Percentiles rank a stretch among this genome's conserved stretches.
Conservation (phyloP, 2,113 vertebrate genomes). For the Bungarus multicinctus region DNA sequence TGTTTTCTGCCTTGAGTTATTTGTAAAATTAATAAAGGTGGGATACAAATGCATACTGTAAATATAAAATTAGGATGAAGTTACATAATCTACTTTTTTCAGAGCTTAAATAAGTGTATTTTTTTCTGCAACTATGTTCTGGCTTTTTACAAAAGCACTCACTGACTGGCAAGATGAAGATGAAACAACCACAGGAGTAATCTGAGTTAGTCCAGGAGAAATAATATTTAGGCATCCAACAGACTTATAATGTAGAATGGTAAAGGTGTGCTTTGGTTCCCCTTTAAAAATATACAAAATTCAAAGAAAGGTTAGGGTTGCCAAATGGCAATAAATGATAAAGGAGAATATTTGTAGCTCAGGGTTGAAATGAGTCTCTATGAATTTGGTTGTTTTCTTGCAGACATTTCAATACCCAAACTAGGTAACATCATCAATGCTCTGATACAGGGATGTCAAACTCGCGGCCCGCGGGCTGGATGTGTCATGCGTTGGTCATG, state of each 20-base stretch:
- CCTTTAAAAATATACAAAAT: neutral
- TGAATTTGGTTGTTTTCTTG: no score
- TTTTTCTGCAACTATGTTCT: neutral
- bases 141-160: no score
- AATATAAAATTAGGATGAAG: neutral
- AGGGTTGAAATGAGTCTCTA: no score
- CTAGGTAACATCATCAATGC: no score
- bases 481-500: no score
- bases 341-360: no score
- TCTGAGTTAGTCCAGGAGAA: neutral
- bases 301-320: neutral
- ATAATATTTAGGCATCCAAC: neutral
- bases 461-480: no score
- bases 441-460: no score
- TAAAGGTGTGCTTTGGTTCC: neutral
- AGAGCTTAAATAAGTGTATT: neutral
- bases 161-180: neutral
- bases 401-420: no score
- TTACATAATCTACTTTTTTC: neutral
- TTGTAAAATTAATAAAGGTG: no score
- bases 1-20: no score
- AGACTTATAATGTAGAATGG: neutral
- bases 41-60: neutral
- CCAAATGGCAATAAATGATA: neutral
- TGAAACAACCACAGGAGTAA: neutral